Base-by-base conservation (phyloP, 1,140 invertebrate species). In the Trachymyrmex septentrionalis region DNA sequence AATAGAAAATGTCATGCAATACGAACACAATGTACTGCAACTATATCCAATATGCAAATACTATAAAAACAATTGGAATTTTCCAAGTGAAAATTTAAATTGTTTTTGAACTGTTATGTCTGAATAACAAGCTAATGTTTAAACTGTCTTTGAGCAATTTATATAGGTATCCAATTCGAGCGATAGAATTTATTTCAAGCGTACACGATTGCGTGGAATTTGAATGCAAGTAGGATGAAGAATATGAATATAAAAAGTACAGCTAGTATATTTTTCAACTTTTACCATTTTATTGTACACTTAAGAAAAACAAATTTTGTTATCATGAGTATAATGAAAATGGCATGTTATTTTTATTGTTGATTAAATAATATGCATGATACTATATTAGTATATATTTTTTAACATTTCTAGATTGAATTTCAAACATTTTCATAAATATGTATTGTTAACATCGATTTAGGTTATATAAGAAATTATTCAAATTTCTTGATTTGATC, bases 31-130 rank as follows among this genome's bases (percentile, higher is more conserved):
- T 64, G 30, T 27, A 87, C 80, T 71, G 80, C 24, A 57, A n/a
- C 55, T 10, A 21, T 75, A 34, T 12, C 50, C 24, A 50, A 59
- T 64, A 85, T 76, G 80, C 63, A 80, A 82, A 90, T 88, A 87
- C 64, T 78, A 64, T 86, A 88, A 90, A 90, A 88, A 88, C 86
- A 90, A 88, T 90, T 82, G 71, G 81, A 90, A 90, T 90, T 90
- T 77, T 81, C 71, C 64, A 63, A n/a, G 86, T 21, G 86, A 90
- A 88, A 90, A 90, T 90, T 90, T 88, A 90, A 90, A 90, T 90
- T 90, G 81, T 86, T 90, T 90, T 90, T 55, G 82, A 86, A 90
- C 66, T 80, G 81, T 67, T 38, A 21, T 21, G 34, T 90, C 71
- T 77, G 71, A 71, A 87, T 90, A 90, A 90, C 88, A 85, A 90